These are phyloP conservation scores for Mus minutoides DNA, from an alignment of 2,797 vertebrate genomes.

Conservation along the genomic window DNA sequence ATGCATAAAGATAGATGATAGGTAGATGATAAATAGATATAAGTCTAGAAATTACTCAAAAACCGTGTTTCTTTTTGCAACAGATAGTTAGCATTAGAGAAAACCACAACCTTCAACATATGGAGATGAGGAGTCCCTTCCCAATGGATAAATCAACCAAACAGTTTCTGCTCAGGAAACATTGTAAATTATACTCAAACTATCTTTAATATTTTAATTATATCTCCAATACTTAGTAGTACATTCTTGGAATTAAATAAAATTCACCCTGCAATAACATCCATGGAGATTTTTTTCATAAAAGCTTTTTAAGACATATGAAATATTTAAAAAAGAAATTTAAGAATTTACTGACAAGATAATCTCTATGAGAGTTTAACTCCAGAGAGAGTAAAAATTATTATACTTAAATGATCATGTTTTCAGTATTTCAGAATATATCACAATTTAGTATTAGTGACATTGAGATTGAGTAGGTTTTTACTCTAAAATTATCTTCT, in stretches of 20 bases:
- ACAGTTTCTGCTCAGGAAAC: background rate
- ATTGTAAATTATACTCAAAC: background rate
- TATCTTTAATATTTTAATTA: background rate
- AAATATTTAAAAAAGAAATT: background rate
- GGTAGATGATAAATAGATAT: background rate
- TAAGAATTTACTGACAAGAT: background rate
- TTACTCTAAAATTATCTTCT: background rate
- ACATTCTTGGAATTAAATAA: background rate
- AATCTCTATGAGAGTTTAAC: background rate
- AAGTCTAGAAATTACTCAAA: background rate
- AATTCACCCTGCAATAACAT: background rate
- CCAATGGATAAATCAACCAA: background rate
- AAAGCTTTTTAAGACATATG: background rate
- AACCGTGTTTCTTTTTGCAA: background rate
- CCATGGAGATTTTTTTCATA: background rate
- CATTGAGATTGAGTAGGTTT: background rate
- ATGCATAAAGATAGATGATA: background rate
- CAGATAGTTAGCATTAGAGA: background rate
- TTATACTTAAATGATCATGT: background rate
- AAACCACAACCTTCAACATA: background rate
- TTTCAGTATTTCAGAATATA: background rate
- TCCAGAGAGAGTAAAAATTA: background rate
- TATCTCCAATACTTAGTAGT: background rate
- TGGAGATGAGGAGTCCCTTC: no score
- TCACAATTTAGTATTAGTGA: background rate